Conservation (phyloP, 2,888 invertebrate genomes). For the Meliscaeva auricollis region DNA sequence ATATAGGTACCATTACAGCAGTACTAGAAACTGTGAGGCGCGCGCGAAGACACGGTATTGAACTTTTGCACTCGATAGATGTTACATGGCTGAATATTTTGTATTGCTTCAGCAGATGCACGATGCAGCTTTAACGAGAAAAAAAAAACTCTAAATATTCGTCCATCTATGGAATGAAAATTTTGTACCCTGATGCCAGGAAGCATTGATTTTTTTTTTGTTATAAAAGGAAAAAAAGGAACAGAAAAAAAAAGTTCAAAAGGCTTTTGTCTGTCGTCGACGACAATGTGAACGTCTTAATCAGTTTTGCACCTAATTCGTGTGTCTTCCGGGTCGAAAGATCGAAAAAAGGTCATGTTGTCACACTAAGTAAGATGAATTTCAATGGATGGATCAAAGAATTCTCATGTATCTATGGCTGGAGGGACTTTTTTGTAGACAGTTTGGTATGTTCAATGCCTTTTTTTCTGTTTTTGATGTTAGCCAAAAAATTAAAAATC, state of each 20-base stretch:
- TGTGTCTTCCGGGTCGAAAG: conserved; percentile 29
- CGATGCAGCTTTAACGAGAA: conserved; percentile 29
- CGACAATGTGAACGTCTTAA: conserved; percentile 39
- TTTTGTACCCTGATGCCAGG: neutral
- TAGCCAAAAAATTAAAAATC: no score
- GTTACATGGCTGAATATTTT: conserved; percentile 49
- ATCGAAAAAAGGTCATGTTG: conserved; percentile 25
- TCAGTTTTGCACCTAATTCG: conserved; percentile 41
- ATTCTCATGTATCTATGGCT: neutral
- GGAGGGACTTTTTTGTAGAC: neutral
- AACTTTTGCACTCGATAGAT: conserved; percentile 72
- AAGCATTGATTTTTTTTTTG: conserved; percentile 11
- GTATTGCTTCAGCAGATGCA: conserved; percentile 33
- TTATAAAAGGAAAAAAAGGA: neutral
- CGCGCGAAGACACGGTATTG: conserved; percentile 72
- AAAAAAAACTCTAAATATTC: neutral
- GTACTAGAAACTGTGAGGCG: conserved; percentile 26
- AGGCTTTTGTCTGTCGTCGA: conserved; percentile 12
- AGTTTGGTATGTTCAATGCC: no score
- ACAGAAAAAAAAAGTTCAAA: neutral
- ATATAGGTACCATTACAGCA: no score
- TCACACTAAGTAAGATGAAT: conserved; percentile 5
- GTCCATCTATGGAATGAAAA: neutral
- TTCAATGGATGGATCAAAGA: neutral
- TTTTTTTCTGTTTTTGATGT: no score